phyloP scores from a whole-genome alignment of 1,140 invertebrate species.

The Saccostrea echinata region DNA sequence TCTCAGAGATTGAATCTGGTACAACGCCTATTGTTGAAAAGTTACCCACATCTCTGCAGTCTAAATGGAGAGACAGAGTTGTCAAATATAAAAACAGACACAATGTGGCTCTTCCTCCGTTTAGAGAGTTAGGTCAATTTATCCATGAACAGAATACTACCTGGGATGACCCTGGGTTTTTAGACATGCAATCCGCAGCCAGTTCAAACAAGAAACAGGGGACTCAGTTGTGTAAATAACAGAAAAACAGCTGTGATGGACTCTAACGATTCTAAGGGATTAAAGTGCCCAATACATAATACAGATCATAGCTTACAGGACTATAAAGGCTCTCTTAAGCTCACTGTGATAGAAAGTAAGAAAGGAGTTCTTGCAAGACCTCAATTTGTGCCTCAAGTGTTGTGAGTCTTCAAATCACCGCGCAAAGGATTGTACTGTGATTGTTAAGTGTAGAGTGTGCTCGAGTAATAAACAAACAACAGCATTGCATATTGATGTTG shows the following conservation, averaged over 20 bases:
- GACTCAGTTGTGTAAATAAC: background rate
- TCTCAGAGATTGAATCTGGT: background rate
- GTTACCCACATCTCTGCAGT: background rate
- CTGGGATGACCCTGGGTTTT: background rate
- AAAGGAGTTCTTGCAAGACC: conserved; percentile 20
- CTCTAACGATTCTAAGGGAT: background rate
- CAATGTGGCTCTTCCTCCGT: background rate
- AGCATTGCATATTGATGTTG: background rate
- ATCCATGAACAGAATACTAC: background rate
- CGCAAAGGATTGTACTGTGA: background rate
- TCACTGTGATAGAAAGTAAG: conserved; percentile 36
- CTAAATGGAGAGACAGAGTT: background rate
- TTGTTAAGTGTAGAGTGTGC: background rate
- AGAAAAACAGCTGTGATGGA: background rate
- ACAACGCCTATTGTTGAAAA: background rate
- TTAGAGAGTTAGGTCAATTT: too few species aligned
- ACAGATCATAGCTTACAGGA: conserved; percentile 35
- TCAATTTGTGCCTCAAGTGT: conserved; percentile 38
- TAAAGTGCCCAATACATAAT: background rate
- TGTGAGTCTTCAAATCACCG: conserved; percentile 30
- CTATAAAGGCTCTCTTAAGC: conserved; percentile 7
- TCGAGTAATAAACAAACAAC: background rate
- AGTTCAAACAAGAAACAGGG: background rate
- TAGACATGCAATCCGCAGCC: too few species aligned
- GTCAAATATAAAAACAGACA: background rate